A percentile compares a stretch with the other conserved stretches of the same genome.
phyloP scores from a whole-genome alignment of 2,113 vertebrate species.

The Muntiacus reevesi region DNA sequence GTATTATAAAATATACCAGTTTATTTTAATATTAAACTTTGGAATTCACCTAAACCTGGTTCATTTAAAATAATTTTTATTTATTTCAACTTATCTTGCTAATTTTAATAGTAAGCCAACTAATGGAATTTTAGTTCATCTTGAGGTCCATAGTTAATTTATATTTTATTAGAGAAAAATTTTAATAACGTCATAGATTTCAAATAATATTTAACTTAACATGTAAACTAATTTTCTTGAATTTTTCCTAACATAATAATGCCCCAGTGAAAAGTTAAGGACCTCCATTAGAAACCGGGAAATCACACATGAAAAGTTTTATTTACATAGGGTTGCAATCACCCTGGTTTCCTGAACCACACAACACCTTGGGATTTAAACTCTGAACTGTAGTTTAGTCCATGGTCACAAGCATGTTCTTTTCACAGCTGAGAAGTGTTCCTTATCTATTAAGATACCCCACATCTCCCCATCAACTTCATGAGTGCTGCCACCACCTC shows the following conservation, averaged over 20 bases:
- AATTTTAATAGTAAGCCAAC: neutral
- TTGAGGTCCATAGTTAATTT: neutral
- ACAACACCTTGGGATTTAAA: neutral
- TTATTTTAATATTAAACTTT: neutral
- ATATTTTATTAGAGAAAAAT: neutral
- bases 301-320: neutral
- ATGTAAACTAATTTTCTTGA: neutral
- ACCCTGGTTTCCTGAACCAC: neutral
- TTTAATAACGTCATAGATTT: neutral
- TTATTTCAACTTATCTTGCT: neutral
- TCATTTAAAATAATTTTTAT: neutral
- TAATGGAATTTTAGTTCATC: neutral
- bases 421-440: neutral
- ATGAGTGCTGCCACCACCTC: constrained; percentile 30
- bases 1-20: neutral
- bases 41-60: neutral
- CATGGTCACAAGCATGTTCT: too few relatives aligned
- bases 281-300: neutral
- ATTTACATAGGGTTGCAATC: neutral
- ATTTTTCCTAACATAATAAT: too few relatives aligned
- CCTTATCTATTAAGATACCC: neutral
- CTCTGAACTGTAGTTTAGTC: neutral
- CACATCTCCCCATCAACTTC: neutral
- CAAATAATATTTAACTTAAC: neutral
- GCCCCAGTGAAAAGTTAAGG: neutral